Base-by-base conservation (phyloP, 2,888 invertebrate genomes). In the Serripes groenlandicus region DNA sequence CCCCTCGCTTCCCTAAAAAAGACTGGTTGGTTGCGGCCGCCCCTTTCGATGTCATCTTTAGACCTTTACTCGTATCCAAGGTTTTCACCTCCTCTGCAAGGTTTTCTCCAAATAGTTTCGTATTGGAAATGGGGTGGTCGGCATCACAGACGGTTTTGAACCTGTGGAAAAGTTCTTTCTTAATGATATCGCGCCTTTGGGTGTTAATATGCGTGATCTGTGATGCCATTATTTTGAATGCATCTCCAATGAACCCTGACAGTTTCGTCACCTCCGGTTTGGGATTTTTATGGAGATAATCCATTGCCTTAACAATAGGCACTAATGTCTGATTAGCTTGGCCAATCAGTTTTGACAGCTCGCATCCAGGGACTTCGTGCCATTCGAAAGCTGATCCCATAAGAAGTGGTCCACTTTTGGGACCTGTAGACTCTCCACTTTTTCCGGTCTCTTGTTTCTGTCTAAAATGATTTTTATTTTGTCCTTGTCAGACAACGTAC, bases 21-120 rank as follows among this genome's bases (percentile, higher is more conserved):
- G n/a, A n/a, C n/a, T n/a, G n/a, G 70, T 71, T 23, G 49, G 52
- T 34, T 62, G 26, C 1, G n/a, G n/a, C n/a, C n/a, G n/a, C n/a
- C n/a, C n/a, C n/a, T n/a, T n/a, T 42, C 1, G 26, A 30, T 26
- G 75, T 75, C 18, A 75, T 30, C 34, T 34, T 68, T 7, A 34
- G 30, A 28, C 42, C 64, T 30, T 62, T 26, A 32, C 62, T 54
- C 35, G n/a, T n/a, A n/a, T 71, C 30, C 26, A 70, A 32, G 23
- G 21, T 35, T 56, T 72, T 32, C 7, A 60, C 56, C n/a, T 69
- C 60, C 18, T 60, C 72, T 23, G 71, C 64, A 11, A 78, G 42
- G 3, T 66, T 72, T 64, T 64, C 78, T n/a, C 71, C 78, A 26
- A 78, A 64, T 26, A 78, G 28, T n/a, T 72, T 64, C 28, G 78